These are phyloP conservation scores for Siniperca obscura DNA, from an alignment of 2,797 vertebrate genomes.

Conservation along the genomic window DNA sequence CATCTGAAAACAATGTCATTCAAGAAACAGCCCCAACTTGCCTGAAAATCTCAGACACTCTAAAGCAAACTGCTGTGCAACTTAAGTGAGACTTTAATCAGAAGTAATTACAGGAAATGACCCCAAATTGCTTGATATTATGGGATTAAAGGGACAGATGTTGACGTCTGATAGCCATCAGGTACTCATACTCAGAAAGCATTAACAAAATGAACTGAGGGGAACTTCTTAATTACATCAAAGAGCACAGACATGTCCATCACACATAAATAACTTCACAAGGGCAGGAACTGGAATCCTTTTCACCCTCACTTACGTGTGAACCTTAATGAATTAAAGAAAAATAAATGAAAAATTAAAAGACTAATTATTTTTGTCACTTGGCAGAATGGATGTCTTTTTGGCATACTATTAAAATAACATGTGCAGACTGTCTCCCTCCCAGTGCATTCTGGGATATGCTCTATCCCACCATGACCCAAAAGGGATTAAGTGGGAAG, in stretches of 20 bases:
- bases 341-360: conserved; percentile 13
- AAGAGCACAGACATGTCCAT: conserved; percentile 20
- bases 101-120: conserved; percentile 22
- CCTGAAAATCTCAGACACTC: neutral
- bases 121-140: conserved; percentile 11
- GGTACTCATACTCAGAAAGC: conserved; percentile 20
- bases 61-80: neutral
- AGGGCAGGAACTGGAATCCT: neutral
- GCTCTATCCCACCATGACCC: conserved; percentile 28
- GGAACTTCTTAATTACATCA: conserved; percentile 35
- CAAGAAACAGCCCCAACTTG: neutral
- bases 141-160: conserved; percentile 37
- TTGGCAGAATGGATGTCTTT: conserved; percentile 3
- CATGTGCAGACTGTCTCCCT: conserved; percentile 4
- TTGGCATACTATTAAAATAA: conserved; percentile 23
- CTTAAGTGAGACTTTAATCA: conserved; percentile 12
- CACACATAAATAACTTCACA: conserved; percentile 4
- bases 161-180: conserved; percentile 26
- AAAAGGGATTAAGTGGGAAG: conserved; percentile 51
- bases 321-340: conserved; percentile 14
- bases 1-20: neutral
- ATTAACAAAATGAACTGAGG: conserved; percentile 38
- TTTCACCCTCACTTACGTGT: neutral
- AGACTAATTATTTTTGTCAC: conserved; percentile 30
- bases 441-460: conserved; percentile 45